These are phyloP conservation scores for Calliphora vomitoria DNA, from an alignment of 2,888 invertebrate species.

Conservation along the genomic window DNA sequence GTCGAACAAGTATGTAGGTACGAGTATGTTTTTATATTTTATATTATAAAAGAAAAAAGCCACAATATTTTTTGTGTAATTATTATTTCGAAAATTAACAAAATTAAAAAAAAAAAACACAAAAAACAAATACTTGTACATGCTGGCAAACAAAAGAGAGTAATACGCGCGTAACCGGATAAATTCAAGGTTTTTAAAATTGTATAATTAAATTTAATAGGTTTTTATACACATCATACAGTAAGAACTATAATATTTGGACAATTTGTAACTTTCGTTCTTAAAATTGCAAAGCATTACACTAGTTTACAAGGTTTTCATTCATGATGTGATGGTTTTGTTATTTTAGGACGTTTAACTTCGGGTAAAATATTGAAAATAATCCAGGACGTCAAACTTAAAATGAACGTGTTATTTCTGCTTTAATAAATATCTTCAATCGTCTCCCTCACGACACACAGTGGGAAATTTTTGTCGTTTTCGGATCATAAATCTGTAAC, in stretches of 20 bases:
- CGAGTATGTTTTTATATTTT: constrained; percentile 8
- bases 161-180: constrained; percentile 54
- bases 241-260: background rate
- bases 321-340: too few species aligned
- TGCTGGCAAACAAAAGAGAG: constrained; percentile 17
- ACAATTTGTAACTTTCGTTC: constrained; percentile 10
- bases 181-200: constrained; percentile 61
- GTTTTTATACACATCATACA: constrained; percentile 16
- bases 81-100: constrained; percentile 22
- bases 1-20: background rate
- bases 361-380: too few species aligned
- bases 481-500: too few species aligned
- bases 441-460: too few species aligned
- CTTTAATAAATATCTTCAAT: too few species aligned
- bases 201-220: constrained; percentile 55
- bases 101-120: background rate
- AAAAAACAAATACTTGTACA: constrained; percentile 18
- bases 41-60: constrained; percentile 15
- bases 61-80: constrained; percentile 31
- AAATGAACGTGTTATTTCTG: too few species aligned
- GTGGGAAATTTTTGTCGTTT: too few species aligned
- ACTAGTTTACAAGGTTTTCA: too few species aligned
- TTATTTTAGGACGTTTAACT: too few species aligned
- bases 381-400: too few species aligned
- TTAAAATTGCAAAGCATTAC: background rate